Base-by-base conservation (phyloP, 2,888 invertebrate genomes). In the Fragum sueziense region DNA sequence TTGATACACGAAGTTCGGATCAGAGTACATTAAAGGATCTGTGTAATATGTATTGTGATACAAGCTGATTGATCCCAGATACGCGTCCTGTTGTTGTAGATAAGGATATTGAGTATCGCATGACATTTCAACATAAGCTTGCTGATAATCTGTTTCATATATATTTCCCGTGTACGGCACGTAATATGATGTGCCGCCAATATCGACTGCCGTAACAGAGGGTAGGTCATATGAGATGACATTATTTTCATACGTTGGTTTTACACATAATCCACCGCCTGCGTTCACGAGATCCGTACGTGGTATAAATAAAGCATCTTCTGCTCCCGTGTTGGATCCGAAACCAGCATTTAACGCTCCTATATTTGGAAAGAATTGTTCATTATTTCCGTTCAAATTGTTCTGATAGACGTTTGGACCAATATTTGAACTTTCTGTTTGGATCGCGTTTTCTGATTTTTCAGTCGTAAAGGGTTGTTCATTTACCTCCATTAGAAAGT, bases 401-500 rank as follows among this genome's bases (percentile, higher is more conserved):
- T 57, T 27, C 25, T 3, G 2, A 27, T 57, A 29, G 25, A 7
- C 25, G 25, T 57, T 57, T 22, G 25, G 7, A 27, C 25, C 25
- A 4, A 25, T n/a, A 6, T 3, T 1, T 11, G 57, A 14, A 3
- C 4, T 6, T 57, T 57, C 29, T 14, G 3, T 25, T 22, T 3
- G 9, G 9, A 22, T 2, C 57, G 47, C n/a, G n/a, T 47, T 47
- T 14, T 14, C 17, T 14, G 47, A 3, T 47, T 20, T 47, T 47
- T 47, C 47, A n/a, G n/a, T n/a, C n/a, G n/a, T n/a, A n/a, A 29
- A 29, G 22, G 3, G n/a, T 11, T 41, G 17, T 27, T 65, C 65
- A 65, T 65, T 65, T 65, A 65, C 65, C 65, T 65, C 65, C 34
- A 41, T 31, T 41, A 65, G 27, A 41, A 65, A 41, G 41, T 65